These are phyloP conservation scores for Cosmopolites sordidus DNA, from an alignment of 2,888 invertebrate species.

Conservation along the genomic window DNA sequence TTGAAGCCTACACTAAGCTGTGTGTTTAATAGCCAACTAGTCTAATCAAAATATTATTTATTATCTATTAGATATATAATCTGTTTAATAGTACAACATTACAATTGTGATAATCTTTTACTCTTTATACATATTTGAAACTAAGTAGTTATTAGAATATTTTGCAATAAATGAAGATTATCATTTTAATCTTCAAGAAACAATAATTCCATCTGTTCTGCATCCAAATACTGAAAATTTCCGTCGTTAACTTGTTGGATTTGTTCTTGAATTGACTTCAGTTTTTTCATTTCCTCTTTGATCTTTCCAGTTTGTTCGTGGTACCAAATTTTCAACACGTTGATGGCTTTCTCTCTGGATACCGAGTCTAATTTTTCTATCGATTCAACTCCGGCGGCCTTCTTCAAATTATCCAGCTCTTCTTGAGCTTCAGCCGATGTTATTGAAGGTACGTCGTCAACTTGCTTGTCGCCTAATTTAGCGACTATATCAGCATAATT, in stretches of 20 bases:
- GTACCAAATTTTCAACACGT: constrained; percentile 39
- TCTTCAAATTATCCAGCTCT: constrained; percentile 34
- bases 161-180: too few relatives aligned
- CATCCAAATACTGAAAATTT: constrained; percentile 29
- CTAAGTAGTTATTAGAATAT: too few relatives aligned
- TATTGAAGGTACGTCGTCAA: constrained; percentile 23
- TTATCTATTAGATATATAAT: too few relatives aligned
- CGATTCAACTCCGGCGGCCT: constrained; percentile 34
- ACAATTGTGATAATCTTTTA: too few relatives aligned
- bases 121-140: too few relatives aligned
- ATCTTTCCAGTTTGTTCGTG: constrained; percentile 43
- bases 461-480: constrained; percentile 15
- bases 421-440: constrained; percentile 32
- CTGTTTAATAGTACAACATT: too few relatives aligned
- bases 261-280: constrained; percentile 41
- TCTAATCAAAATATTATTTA: too few relatives aligned
- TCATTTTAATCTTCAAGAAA: constrained; percentile 12
- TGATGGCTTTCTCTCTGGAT: constrained; percentile 36
- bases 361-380: constrained; percentile 35
- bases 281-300: constrained; percentile 39
- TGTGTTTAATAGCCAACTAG: too few relatives aligned
- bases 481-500: constrained; percentile 41
- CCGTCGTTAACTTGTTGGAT: constrained; percentile 37
- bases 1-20: too few relatives aligned
- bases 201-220: constrained; percentile 19